Conservation (phyloP, 2,113 vertebrate species). For the Alligator sinensis region DNA sequence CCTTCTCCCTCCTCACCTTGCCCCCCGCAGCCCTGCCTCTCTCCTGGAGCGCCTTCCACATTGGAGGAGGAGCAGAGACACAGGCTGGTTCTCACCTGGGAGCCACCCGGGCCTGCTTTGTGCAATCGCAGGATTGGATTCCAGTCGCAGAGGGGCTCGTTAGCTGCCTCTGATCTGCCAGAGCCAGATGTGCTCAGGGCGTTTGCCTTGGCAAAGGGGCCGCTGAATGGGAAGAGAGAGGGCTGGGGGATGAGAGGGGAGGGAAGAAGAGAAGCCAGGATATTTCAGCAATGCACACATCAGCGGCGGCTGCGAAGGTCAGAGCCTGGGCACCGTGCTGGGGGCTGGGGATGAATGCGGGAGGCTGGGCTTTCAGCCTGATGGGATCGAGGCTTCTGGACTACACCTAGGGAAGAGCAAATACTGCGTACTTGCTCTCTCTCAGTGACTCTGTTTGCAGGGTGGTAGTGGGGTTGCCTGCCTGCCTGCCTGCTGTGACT, state of each 20-base stretch:
- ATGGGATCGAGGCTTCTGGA: background rate
- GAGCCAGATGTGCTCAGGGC: background rate
- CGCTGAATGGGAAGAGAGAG: background rate
- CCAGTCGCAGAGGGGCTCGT: background rate
- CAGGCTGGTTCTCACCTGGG: background rate
- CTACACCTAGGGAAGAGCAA: background rate
- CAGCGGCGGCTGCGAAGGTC: constrained; percentile 56
- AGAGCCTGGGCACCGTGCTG: constrained; percentile 41
- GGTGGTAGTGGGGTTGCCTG: background rate
- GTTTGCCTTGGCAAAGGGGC: background rate
- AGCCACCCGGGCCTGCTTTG: background rate
- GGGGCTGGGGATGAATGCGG: constrained; percentile 30
- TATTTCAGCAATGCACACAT: background rate
- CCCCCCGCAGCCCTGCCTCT: background rate
- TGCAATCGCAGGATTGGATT: background rate
- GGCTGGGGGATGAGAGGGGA: background rate
- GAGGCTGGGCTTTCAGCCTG: constrained; percentile 18
- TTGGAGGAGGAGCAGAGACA: no score
- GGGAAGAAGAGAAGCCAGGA: background rate
- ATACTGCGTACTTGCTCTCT: no score
- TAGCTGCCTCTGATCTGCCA: background rate
- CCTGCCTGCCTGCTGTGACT: background rate
- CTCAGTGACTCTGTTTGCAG: no score
- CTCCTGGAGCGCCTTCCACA: background rate
- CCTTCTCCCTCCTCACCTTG: background rate